Evolutionary conservation across 2,888 invertebrate species (phyloP).

Genomic region (Ferrisia virgata): DNA sequence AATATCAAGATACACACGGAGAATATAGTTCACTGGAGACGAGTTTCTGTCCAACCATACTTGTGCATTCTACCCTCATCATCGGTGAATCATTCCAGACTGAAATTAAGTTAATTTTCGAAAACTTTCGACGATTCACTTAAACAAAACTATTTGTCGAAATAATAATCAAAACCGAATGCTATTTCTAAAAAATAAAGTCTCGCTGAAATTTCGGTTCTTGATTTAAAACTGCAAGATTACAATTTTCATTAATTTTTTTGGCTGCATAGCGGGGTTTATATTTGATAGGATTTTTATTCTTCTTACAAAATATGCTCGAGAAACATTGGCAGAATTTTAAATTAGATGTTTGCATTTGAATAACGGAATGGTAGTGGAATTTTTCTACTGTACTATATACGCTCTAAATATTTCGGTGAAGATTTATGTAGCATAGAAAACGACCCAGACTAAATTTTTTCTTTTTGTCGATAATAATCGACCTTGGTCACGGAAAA

Average conservation of each 20-base stretch:
- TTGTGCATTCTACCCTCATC: neutral
- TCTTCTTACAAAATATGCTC: conserved; percentile 6
- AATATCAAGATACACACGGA: neutral
- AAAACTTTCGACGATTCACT: conserved; percentile 40
- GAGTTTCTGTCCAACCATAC: conserved; percentile 36
- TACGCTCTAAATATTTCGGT: conserved; percentile 21
- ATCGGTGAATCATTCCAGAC: conserved; percentile 40
- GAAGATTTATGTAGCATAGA: conserved; percentile 35
- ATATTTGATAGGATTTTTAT: conserved; percentile 18
- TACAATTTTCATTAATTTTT: conserved; percentile 19
- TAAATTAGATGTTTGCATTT: conserved; percentile 26
- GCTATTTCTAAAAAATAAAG: conserved; percentile 21
- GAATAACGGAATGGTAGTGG: conserved; percentile 4
- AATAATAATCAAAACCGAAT: conserved; percentile 39
- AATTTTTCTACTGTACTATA: conserved; percentile 11
- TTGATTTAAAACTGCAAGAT: neutral
- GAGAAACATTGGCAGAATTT: conserved; percentile 12
- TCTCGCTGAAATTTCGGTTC: neutral
- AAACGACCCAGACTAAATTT: conserved; percentile 29
- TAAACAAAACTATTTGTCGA: conserved; percentile 41
- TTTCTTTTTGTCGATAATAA: conserved; percentile 34
- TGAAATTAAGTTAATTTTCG: conserved; percentile 41
- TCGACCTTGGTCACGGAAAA: conserved; percentile 35
- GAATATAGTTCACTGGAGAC: conserved; percentile 30
- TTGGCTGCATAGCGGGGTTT: neutral